Evolutionary conservation across 2,888 invertebrate species (phyloP).

Genomic region (Heteromyza rotundicornis): DNA sequence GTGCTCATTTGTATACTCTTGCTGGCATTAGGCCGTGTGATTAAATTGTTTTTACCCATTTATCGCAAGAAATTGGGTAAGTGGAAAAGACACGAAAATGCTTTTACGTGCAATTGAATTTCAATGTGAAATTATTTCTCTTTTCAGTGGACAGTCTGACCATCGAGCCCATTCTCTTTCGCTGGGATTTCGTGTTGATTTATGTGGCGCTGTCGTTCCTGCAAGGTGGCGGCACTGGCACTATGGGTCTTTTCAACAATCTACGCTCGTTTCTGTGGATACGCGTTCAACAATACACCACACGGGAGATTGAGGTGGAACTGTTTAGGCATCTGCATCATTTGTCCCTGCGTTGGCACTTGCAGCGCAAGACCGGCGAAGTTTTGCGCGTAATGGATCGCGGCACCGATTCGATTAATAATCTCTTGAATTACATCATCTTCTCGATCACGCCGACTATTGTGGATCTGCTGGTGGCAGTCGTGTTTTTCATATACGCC

Average conservation of each 20-base stretch:
- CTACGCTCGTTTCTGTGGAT: conserved; percentile 93
- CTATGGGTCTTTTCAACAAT: conserved; percentile 93
- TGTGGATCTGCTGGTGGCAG: conserved; percentile 88
- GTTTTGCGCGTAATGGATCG: conserved; percentile 96
- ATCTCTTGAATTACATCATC: conserved; percentile 86
- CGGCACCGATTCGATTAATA: conserved; percentile 96
- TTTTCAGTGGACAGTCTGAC: conserved; percentile 82
- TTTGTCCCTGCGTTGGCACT: conserved; percentile 92
- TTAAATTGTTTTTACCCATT: conserved; percentile 92
- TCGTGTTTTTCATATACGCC: conserved; percentile 82
- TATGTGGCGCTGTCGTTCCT: conserved; percentile 90
- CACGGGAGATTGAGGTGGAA: conserved; percentile 86
- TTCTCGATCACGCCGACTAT: conserved; percentile 95
- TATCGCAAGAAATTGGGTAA: conserved; percentile 91
- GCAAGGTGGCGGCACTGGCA: conserved; percentile 92
- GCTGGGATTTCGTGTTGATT: conserved; percentile 89
- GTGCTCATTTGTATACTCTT: conserved; percentile 83
- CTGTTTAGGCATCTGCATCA: conserved; percentile 88
- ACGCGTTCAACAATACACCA: conserved; percentile 93
- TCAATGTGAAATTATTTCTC: conserved; percentile 1
- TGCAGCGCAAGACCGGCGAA: conserved; percentile 94
- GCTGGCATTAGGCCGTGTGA: conserved; percentile 78
- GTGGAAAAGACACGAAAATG: conserved; percentile 37
- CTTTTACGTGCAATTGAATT: not conserved
- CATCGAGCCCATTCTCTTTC: conserved; percentile 67